A percentile compares a stretch with the other conserved stretches of the same genome.
Evolutionary conservation across 2,113 vertebrate species (phyloP).

Genomic region (Xiphophorus maculatus): DNA sequence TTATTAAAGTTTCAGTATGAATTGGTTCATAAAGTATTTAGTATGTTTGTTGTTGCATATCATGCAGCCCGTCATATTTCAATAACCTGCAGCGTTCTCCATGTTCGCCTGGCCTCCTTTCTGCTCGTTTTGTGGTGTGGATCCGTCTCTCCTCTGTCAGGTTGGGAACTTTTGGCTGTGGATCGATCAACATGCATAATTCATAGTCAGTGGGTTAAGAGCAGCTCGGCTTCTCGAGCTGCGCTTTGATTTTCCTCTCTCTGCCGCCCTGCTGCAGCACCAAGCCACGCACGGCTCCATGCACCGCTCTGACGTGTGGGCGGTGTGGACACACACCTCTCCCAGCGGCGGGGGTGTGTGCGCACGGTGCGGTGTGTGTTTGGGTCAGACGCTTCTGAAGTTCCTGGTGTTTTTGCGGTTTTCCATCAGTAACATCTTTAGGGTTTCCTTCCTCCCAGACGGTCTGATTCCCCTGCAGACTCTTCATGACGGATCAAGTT

Average conservation of each 20-base stretch:
- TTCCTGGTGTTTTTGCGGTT: constrained; percentile 12
- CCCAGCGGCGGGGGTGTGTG: no score
- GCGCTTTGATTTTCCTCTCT: constrained; percentile 64
- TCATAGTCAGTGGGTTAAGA: constrained; percentile 73
- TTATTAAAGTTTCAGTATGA: neutral
- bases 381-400: constrained; percentile 5
- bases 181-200: constrained; percentile 77
- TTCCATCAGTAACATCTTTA: constrained; percentile 32
- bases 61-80: neutral
- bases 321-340: constrained; percentile 8
- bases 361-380: neutral
- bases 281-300: constrained; percentile 35
- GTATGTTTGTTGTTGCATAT: constrained; percentile 10
- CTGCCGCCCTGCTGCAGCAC: constrained; percentile 53
- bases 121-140: constrained; percentile 46
- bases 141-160: constrained; percentile 66
- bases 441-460: neutral
- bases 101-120: constrained; percentile 5
- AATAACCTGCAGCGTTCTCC: constrained; percentile 38
- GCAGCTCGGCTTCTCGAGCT: constrained; percentile 50
- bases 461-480: constrained; percentile 20
- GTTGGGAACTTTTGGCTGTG: constrained; percentile 66
- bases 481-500: constrained; percentile 5
- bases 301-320: constrained; percentile 35
- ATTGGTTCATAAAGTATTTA: neutral